Evolutionary conservation across 2,113 vertebrate genomes (phyloP), one percentile per base, ranked within the genome.

Genomic region (Motacilla alba): DNA sequence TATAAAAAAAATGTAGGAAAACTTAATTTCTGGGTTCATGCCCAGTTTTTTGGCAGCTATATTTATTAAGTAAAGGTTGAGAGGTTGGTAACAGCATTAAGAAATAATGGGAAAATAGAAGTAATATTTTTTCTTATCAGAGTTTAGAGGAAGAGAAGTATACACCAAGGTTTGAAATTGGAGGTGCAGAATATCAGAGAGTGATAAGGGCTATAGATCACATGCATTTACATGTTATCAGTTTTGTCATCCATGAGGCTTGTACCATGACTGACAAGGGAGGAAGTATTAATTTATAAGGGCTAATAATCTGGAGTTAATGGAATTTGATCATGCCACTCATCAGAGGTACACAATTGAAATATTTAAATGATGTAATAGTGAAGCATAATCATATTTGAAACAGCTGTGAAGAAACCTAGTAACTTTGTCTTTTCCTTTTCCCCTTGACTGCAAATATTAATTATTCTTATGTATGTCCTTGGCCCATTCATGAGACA

Each of bases 41-140:
- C 41, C 75, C 87, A 92, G 43, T 41, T 78, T 96, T 97, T 90
- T 97, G 96, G 96, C 94, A 97, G 83, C 55, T 96, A 41, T 93
- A 97, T 97, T 95, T 67, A 96, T 97, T 83, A 97, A 94, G 15
- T 70, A 94, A 94, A 97, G 22, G 70, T 91, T 95, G 83, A 97
- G 92, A 96, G 72, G 83, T 89, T 94, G 46, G 73, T 97, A 97
- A 97, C 60, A 95, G 81, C 59, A 93, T 93, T 95, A 95, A 97
- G 81, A 96, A 97, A 96, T 96, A 97, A 95, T 93, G 89, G 97
- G 56, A 87, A 96, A 82, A 85, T 77, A 93, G 73, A 97, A 96
- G 94, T 92, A 94, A 80, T 69, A 92, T 91, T 94, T 97, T n/a
- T 94, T 97, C 89, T 96, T 96, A 96, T 89, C 93, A 96, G 55